Base-by-base conservation (phyloP, 2,797 vertebrate species). In the Syndactyla subalaris region DNA sequence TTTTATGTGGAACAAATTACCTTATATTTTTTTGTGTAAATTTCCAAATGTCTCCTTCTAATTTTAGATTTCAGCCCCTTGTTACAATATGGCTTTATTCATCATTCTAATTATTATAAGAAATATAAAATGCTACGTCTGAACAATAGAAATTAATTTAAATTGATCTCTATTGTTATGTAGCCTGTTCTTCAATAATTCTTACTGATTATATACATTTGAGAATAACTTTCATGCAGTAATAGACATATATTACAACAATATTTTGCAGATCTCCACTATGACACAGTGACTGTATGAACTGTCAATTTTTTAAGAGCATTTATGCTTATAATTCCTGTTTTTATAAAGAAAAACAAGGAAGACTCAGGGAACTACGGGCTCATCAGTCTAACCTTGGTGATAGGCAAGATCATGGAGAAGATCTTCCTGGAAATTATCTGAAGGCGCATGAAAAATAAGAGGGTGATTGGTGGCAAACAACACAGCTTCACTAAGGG, bases 271-370 rank as follows among this genome's bases (percentile, higher is more conserved):
- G 36, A 52, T 30, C 62, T 77, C 52, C 14, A n/a, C 73, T 67
- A 68, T 1, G 5, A 20, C 21, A 70, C 11, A 9, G 55, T 71
- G 26, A 24, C 30, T 27, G 5, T 41, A 61, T 0, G 0, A 82
- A 55, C 5, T 74, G 20, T 23, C n/a, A 78, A 51, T 57, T 30
- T 61, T 22, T 15, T 46, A 70, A 68, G 68, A 86, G 55, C n/a
- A 46, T 46, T 74, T 82, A 32, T 29, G 32, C 32, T 57, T 57
- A 57, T 23, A 57, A 34, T 57, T 13, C 32, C 32, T 23, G 23
- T 57, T 34, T 57, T 34, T 57, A 57, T n/a, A 32, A 57, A 57
- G 32, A 57, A 34, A 57, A 57, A 14, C 32, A 14, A 57, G 54
- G 21, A 22, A 57, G 54, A 57, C 32, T 32, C 32, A n/a, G 32